Evolutionary conservation across 2,888 invertebrate genomes (phyloP).

Genomic region (Arctia plantaginis): DNA sequence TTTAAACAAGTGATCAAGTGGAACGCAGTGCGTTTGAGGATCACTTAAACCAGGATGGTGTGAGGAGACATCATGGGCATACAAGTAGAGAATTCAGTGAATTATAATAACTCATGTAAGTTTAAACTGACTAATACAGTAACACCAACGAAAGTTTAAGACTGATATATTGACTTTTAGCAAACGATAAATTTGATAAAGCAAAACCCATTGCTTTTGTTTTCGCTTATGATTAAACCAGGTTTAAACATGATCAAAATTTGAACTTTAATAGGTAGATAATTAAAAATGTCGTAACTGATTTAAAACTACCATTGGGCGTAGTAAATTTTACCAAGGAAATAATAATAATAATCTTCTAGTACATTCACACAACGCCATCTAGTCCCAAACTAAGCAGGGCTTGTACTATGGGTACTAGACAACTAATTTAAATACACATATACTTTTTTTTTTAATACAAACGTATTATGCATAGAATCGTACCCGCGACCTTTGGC

Average conservation of each 20-base stretch:
- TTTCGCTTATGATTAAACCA: constrained; percentile 13
- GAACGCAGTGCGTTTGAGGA: constrained; percentile 34
- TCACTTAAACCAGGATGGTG: constrained; percentile 53
- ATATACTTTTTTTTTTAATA: too few species aligned
- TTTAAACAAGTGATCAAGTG: constrained; percentile 42
- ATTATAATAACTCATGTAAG: constrained; percentile 83
- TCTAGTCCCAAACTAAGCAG: too few species aligned
- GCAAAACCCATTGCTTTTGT: neutral
- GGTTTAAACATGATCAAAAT: constrained; percentile 6
- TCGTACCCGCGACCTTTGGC: too few species aligned
- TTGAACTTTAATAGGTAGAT: neutral
- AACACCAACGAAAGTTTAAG: neutral
- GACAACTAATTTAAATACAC: too few species aligned
- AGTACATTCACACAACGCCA: too few species aligned
- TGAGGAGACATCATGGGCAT: constrained; percentile 77
- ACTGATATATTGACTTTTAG: neutral
- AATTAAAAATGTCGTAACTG: neutral
- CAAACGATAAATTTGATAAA: neutral
- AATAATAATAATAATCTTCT: too few species aligned
- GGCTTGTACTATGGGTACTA: too few species aligned
- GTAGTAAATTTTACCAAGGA: neutral
- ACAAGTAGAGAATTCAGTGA: constrained; percentile 81
- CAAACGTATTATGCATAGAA: too few species aligned
- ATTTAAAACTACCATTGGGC: neutral
- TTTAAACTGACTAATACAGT: constrained; percentile 36